Base-by-base conservation (phyloP, 2,113 vertebrate genomes). In the Shinisaurus crocodilurus region DNA sequence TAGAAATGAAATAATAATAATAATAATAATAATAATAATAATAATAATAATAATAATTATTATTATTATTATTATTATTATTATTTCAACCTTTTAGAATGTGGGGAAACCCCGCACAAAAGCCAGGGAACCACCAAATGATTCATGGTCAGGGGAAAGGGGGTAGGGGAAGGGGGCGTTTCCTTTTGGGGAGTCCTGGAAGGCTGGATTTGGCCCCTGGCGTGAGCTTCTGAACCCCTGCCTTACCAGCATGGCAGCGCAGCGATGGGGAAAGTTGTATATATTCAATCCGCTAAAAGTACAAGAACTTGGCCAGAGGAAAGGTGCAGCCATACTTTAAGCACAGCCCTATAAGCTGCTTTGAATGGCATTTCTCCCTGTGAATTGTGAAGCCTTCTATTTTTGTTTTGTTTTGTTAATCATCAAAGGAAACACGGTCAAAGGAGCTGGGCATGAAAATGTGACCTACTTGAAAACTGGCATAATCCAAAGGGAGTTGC, bases 401-500 rank as follows among this genome's bases (percentile, higher is more conserved):
- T n/a, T n/a, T n/a, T 20, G 74, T 40, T 76, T 23, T n/a, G 37
- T 25, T 63, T 76, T 63, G 75, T 92, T 48, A 67, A 15, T 12
- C 1, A 9, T 27, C 0, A 60, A 37, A 79, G 87, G 86, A 0
- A 0, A 40, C 72, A n/a, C 34, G 87, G 72, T 9, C 57, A 34
- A 37, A 43, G 1, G 1, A 76, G 60, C 48, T 67, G 90, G 75
- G 86, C 0, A 0, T 0, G 1, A 13, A 69, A n/a, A 77, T 0
- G 6, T 37, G 18, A 72, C 82, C 50, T 65, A 67, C 88, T 83
- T 88, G 34, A 88, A 70, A 50, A 16, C 54, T 77, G 87, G 85
- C 65, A 29, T 12, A 0, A 0, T 0, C 23, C 76, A 79, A 43
- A 15, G 16, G 1, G 34, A 67, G 0, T 50, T 1, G 13, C 27